These are phyloP conservation scores for Agrotis segetum DNA, from an alignment of 2,888 invertebrate genomes.

Conservation along the genomic window DNA sequence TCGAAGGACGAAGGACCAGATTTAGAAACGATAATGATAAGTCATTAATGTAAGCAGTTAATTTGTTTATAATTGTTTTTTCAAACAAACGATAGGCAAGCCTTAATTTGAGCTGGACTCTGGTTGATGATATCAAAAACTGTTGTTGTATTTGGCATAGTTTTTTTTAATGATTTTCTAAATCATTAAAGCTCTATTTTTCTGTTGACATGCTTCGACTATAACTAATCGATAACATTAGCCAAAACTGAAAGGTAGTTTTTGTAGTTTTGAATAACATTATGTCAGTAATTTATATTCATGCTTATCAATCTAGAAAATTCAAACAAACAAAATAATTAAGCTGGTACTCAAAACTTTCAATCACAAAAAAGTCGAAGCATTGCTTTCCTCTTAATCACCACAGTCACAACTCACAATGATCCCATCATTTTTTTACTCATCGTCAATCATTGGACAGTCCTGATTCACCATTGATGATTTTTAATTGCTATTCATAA, in stretches of 20 bases:
- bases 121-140: neutral
- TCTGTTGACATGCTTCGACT: neutral
- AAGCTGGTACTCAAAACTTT: slow-evolving; percentile 16
- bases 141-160: too few species aligned
- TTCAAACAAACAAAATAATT: slow-evolving; percentile 40
- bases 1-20: too few species aligned
- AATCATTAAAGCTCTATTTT: neutral
- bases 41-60: too few species aligned
- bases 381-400: slow-evolving; percentile 30
- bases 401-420: slow-evolving; percentile 49
- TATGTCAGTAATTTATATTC: neutral
- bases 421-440: slow-evolving; percentile 61
- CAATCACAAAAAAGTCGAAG: slow-evolving; percentile 20
- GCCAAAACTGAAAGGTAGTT: too few species aligned
- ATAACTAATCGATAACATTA: neutral
- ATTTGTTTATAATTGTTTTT: neutral
- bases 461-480: slow-evolving; percentile 73
- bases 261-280: neutral
- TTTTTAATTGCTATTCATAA: slow-evolving; percentile 78
- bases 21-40: too few species aligned
- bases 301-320: slow-evolving; percentile 13
- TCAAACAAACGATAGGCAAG: neutral
- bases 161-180: too few species aligned
- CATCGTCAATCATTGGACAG: slow-evolving; percentile 72
- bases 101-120: neutral